Base-by-base conservation (phyloP, 2,797 vertebrate species). In the Iguana delicatissima region DNA sequence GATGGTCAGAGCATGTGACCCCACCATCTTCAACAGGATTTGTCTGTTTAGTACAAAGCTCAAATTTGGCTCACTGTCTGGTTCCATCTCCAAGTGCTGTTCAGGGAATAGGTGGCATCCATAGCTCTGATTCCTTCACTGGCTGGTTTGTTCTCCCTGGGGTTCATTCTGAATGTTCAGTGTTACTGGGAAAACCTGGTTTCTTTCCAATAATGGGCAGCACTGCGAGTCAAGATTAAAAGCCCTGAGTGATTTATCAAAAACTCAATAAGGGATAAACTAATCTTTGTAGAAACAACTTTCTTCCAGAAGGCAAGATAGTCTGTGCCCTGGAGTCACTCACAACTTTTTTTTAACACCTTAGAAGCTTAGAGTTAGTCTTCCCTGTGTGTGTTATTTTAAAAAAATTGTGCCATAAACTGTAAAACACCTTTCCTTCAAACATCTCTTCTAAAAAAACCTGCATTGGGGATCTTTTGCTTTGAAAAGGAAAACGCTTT, bases 241-340 rank as follows among this genome's bases (percentile, higher is more conserved):
- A 90, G 89, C 90, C 83, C 52, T 94, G 89, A 91, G 85, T 87
- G 38, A 72, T 82, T 92, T 90, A 89, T 52, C 20, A 1, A 88
- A 69, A 5, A 4, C 90, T 64, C 90, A 89, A 35, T 89, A 88
- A 86, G 55, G 91, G 59, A 93, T 92, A 93, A 87, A 90, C 32
- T 86, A 89, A 92, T 74, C 62, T 83, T 94, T 93, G 94, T 77
- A 87, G 80, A 93, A 92, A 89, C 6, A 84, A 35, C 81, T 91
- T 86, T 90, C 90, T 95, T 87, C 89, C 95, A 92, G 94, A 86
- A 92, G 84, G 26, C 14, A 88, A 95, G 59, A 89, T 89, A 89
- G 82, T 83, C 10, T 22, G 73, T 89, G 52, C 74, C 42, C n/a
- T 88, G 85, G 86, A 92, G 57, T 91, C 90, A 62, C 38, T 29